Base-by-base conservation (phyloP, 2,113 vertebrate species). In the Paracyprichromis sp. region DNA sequence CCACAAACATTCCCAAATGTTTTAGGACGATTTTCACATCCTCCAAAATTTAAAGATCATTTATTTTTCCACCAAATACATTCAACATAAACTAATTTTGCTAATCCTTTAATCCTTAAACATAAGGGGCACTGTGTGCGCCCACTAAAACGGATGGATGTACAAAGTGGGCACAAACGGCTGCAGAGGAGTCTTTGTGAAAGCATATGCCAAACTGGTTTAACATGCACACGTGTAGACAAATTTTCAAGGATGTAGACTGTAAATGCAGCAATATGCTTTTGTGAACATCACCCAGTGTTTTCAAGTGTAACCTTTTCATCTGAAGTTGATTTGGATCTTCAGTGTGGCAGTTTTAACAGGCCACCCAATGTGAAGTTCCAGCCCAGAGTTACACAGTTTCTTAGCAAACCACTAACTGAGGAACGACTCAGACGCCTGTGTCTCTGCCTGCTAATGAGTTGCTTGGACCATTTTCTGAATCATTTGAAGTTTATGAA, bases 401-500 rank as follows among this genome's bases (percentile, higher is more conserved):
- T 78, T 78, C 43, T 31, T n/a, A 34, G n/a, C 26, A 31, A 78
- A 78, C 43, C 45, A 78, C 40, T 29, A 12, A 78, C 9, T 29
- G 26, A 34, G 16, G 45, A 52, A 34, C 17, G 7, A 52, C 73
- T 52, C 26, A 52, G 73, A 78, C 5, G 24, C 7, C 73, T 52
- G 45, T 34, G 5, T 13, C 45, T 78, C 16, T 78, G 17, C 26
- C 73, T 78, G 73, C 10, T 78, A 78, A 78, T 78, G 45, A 78
- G 26, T 52, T n/a, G 73, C 17, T 34, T 34, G 16, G 26, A 34
- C 17, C 7, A 78, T 31, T 52, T 78, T 78, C 45, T 50, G 45
- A 52, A 78, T 69, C 34, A 69, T 69, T 69, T 21, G 26, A 78
- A 52, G 26, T 69, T 69, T 6, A 52, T 78, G 26, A 78, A 52